Evolutionary conservation across 2,888 invertebrate species (phyloP), one percentile per base, ranked within the genome.

Genomic region (Drosophila mulleri): DNA sequence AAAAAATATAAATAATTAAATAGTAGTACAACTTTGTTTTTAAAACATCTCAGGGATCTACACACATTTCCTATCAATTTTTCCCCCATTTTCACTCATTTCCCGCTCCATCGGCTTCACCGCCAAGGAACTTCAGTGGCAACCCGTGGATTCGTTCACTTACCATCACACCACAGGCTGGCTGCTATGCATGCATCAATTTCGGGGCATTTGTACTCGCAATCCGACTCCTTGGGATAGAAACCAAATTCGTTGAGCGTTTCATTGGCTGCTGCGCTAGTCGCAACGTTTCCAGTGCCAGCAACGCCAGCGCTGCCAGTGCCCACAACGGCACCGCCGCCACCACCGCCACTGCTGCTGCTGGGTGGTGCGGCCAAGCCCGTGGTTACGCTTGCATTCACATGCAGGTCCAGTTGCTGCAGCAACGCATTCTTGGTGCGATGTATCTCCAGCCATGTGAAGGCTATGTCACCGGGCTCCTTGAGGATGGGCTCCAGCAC

Each of bases 151-250:
- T 53, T 60, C 58, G 18, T 76, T 91, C 91, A 92, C 90, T 94
- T 94, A 81, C 96, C 96, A 92, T 96, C 96, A 92, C 96, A 96
- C 96, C 96, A 96, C 83, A 97, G 93, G 86, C 94, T 94, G 67
- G 94, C 94, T 90, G 95, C 94, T 92, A 96, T 96, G 93, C 97
- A 97, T 50, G 96, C 96, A 91, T 95, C 95, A 87, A 97, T 94
- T 93, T 96, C 95, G 16, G 95, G 95, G 93, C 96, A 96, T 91
- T 94, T 94, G 90, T 94, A 94, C 80, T 94, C 93, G 91, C 95
- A 95, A 83, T 95, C 95, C 65, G 92, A 90, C 78, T 93, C 93
- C 80, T 91, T 92, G 79, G 93, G 93, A 91, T 93, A 93, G 57
- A 93, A 90, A 76, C 93, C 93, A 83, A 93, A 92, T 76, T 93